Percentiles rank a stretch among this genome's conserved stretches.
Evolutionary conservation across 2,113 vertebrate genomes (phyloP).

Genomic region (Pyrgilauda ruficollis): DNA sequence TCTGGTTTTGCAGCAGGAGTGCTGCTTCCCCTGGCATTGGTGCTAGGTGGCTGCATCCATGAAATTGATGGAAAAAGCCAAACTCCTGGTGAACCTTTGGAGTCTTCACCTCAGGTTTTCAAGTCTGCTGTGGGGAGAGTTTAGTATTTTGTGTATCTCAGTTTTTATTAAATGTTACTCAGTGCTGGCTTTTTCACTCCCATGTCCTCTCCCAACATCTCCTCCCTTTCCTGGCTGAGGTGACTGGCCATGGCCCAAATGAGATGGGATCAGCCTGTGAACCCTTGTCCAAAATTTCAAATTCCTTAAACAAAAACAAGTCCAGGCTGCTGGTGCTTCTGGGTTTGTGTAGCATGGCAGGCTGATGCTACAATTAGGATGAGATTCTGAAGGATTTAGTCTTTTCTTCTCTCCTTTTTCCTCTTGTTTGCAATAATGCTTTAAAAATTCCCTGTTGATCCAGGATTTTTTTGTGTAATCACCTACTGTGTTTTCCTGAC

Average conservation of each 20-base stretch:
- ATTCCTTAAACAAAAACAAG: background rate
- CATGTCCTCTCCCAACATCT: background rate
- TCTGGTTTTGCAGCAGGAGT: background rate
- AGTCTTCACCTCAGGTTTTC: background rate
- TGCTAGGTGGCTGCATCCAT: background rate
- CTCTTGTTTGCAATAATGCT: background rate
- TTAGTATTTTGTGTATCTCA: background rate
- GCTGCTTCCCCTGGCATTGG: background rate
- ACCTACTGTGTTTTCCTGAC: background rate
- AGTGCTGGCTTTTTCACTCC: background rate
- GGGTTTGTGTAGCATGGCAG: background rate
- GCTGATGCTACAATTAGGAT: background rate
- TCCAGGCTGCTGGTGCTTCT: background rate
- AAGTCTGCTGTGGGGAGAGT: background rate
- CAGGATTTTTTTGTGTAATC: background rate
- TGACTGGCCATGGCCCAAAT: rapidly evolving
- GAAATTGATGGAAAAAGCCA: background rate
- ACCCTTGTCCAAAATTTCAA: background rate
- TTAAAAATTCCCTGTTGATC: background rate
- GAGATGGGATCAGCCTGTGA: background rate
- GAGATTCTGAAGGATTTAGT: background rate
- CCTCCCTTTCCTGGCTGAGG: background rate
- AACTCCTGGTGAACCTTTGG: background rate
- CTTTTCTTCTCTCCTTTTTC: background rate
- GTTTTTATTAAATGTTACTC: background rate